Conservation (phyloP, 2,113 vertebrate species). For the Gnathonemus echidnorhynchus region DNA sequence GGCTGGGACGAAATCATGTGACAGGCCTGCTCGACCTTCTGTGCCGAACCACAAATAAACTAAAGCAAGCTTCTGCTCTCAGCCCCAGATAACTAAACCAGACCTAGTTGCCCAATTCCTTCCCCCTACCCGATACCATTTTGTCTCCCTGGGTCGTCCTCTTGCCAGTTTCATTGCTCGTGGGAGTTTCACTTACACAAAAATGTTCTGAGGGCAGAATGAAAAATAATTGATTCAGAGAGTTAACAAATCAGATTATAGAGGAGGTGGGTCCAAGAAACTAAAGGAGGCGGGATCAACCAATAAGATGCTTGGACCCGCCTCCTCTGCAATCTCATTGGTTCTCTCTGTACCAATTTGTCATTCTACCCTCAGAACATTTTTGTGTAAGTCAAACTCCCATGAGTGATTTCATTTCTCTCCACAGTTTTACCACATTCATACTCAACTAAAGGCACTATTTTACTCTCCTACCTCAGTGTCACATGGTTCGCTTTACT, state of each 20-base stretch:
- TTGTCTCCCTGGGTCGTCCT: background rate
- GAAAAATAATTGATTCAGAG: no score
- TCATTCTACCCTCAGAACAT: no score
- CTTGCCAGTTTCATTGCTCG: background rate
- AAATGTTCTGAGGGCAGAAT: no score
- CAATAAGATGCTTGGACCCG: no score
- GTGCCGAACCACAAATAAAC: background rate
- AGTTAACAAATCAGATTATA: no score
- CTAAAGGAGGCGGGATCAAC: no score
- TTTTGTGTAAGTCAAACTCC: no score
- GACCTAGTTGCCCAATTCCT: background rate
- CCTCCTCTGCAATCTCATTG: no score
- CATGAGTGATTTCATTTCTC: background rate
- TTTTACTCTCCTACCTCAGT: background rate
- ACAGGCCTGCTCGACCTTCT: background rate
- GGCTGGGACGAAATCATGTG: background rate
- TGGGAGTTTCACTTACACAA: no score
- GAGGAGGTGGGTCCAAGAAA: no score
- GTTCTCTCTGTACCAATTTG: no score
- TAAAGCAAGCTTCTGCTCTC: background rate
- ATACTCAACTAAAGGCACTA: background rate
- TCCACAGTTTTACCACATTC: background rate
- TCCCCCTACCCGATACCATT: background rate
- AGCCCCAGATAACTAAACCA: background rate
- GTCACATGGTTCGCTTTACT: background rate